A percentile compares a stretch with the other conserved stretches of the same genome.
Conservation (phyloP, 2,888 invertebrate genomes). For the Sarcophaga carnaria region DNA sequence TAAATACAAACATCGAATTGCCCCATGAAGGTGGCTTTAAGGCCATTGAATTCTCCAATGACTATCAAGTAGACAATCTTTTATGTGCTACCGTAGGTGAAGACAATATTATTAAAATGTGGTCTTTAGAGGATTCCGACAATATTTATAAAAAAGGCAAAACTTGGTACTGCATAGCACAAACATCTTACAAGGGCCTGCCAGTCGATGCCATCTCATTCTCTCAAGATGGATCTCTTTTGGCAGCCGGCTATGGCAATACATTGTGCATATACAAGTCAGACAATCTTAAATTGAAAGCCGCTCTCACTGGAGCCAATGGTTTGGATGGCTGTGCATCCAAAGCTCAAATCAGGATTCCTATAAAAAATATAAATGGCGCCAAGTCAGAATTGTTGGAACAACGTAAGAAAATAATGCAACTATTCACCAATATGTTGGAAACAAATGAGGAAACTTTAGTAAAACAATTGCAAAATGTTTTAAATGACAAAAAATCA, state of each 20-base stretch:
- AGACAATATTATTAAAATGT: conserved; percentile 88
- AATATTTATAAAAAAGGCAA: conserved; percentile 83
- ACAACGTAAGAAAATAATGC: conserved; percentile 75
- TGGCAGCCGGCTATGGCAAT: conserved; percentile 87
- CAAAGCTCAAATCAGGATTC: conserved; percentile 76
- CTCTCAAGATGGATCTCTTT: conserved; percentile 89
- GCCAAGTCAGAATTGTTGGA: conserved; percentile 71
- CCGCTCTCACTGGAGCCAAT: conserved; percentile 82
- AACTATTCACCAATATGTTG: conserved; percentile 75
- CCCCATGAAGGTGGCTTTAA: conserved; percentile 86
- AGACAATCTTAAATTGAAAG: conserved; percentile 84
- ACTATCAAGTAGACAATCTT: conserved; percentile 83
- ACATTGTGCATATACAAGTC: conserved; percentile 88
- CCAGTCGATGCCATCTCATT: conserved; percentile 85
- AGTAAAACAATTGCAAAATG: conserved; percentile 72
- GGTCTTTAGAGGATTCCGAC: conserved; percentile 85
- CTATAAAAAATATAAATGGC: conserved; percentile 72
- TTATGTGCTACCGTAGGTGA: conserved; percentile 86
- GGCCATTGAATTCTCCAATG: conserved; percentile 84
- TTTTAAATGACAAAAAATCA: conserved; percentile 65
- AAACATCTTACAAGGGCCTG: conserved; percentile 85
- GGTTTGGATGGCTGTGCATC: conserved; percentile 77
- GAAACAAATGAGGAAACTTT: conserved; percentile 75
- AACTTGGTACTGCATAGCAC: conserved; percentile 86
- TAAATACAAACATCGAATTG: conserved; percentile 88